Evolutionary conservation across 2,797 vertebrate genomes (phyloP).

Genomic region (Microctenopoma steveboyesi): DNA sequence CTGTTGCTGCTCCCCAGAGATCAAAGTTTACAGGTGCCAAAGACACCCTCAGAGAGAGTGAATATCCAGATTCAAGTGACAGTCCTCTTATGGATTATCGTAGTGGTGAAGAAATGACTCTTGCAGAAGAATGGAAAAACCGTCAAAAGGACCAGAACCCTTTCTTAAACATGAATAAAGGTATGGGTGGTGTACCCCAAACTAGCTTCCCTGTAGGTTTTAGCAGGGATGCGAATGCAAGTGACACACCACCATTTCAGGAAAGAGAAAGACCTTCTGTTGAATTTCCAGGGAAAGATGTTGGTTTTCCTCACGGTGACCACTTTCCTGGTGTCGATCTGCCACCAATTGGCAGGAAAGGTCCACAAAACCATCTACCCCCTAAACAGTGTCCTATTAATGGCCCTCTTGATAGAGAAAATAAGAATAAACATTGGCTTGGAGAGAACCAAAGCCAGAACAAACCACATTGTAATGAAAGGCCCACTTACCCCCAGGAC

Average conservation of each 20-base stretch:
- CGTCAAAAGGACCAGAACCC: conserved; percentile 85
- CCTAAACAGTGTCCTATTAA: conserved; percentile 60
- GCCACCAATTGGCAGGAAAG: conserved; percentile 62
- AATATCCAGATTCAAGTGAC: conserved; percentile 67
- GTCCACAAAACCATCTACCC: conserved; percentile 62
- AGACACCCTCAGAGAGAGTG: conserved; percentile 58
- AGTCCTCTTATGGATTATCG: conserved; percentile 78
- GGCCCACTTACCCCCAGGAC: conserved; percentile 69
- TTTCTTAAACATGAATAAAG: conserved; percentile 67
- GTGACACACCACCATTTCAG: conserved; percentile 71
- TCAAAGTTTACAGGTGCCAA: conserved; percentile 64
- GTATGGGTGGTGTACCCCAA: conserved; percentile 68
- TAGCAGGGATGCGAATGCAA: conserved; percentile 68
- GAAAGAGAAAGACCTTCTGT: conserved; percentile 62
- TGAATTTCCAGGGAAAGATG: conserved; percentile 74
- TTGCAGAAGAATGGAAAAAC: conserved; percentile 84
- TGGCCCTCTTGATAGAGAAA: conserved; percentile 67
- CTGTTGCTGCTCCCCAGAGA: conserved; percentile 83
- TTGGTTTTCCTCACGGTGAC: conserved; percentile 68
- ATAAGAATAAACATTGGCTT: conserved; percentile 76
- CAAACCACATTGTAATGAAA: conserved; percentile 57
- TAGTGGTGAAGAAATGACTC: conserved; percentile 81
- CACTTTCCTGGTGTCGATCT: conserved; percentile 66
- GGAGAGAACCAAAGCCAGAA: conserved; percentile 71
- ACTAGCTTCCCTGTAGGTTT: conserved; percentile 82